Evolutionary conservation across 2,888 invertebrate genomes (phyloP), one percentile per base, ranked within the genome.

Genomic region (Sinodicranocentrus sp.): DNA sequence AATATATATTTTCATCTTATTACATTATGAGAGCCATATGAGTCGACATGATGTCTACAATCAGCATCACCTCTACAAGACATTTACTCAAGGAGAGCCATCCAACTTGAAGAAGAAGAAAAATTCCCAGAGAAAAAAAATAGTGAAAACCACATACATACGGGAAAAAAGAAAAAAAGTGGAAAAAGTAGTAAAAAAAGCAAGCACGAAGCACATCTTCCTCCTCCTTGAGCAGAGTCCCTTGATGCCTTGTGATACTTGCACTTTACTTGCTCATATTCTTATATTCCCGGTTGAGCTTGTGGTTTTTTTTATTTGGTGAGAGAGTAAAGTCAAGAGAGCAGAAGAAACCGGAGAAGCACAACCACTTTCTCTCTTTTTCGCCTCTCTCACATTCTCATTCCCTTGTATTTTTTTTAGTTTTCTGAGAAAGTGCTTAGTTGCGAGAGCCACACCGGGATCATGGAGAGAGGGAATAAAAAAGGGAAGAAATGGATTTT

Each of bases 291-390:
- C 67, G 57, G 3, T 59, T 26, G 61, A n/a, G 48, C 25, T 33
- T 78, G 70, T 70, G 43, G 59, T 78, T 21, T 70, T 57, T 61
- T 61, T 70, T 70, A 57, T 57, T 25, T 39, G 48, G 70, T 19
- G 25, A 61, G 72, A 61, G 61, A 52, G 25, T 52, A 65, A 79
- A 79, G 79, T 79, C 79, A 72, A 72, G 72, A 79, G 79, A 79
- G 61, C 78, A 59, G 61, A 70, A 72, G 63, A 39, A 19, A 71
- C 25, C 8, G 26, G 26, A 61, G 15, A 61, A 25, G n/a, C 19
- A 28, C 28, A 28, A 25, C 10, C 26, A 44, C 33, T 39, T 26
- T 71, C n/a, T 33, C 21, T 70, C 26, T 70, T 71, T 63, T 26
- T 44, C 43, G 48, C 25, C 61, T 23, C 17, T 25, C 28, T 61